Percentiles rank a stretch among this genome's conserved stretches.
Conservation (phyloP, 1,140 invertebrate species). For the Drosophila insularis region DNA sequence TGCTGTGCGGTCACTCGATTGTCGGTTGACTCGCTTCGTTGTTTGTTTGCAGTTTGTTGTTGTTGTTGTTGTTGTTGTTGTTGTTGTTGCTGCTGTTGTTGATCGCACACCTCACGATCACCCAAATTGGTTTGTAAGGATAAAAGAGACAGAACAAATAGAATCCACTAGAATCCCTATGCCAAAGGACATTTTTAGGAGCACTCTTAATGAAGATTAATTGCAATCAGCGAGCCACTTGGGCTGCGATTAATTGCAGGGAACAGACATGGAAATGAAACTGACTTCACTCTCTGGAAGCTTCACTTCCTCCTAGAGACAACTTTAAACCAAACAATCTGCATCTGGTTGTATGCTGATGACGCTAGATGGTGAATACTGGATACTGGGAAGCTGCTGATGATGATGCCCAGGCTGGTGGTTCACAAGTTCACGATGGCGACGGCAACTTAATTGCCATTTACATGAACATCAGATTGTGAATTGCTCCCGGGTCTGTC, state of each 20-base stretch:
- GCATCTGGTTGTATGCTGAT: constrained; percentile 11
- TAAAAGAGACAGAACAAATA: constrained; percentile 23
- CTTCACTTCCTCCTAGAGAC: constrained; percentile 55
- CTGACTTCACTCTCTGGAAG: constrained; percentile 13
- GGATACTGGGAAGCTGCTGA: constrained; percentile 32
- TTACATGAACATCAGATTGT: constrained; percentile 63
- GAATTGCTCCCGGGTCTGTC: constrained; percentile 22
- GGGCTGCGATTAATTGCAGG: constrained; percentile 78
- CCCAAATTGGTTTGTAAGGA: constrained; percentile 79
- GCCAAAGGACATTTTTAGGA: constrained; percentile 49
- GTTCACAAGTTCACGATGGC: constrained; percentile 76
- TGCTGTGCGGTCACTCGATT: constrained; percentile 74
- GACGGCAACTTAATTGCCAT: constrained; percentile 80
- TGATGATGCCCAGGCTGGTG: constrained; percentile 48
- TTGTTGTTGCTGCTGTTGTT: constrained; percentile 32
- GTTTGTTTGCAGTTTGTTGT: constrained; percentile 32
- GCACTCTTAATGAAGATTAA: constrained; percentile 78
- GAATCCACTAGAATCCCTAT: constrained; percentile 33
- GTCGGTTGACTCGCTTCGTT: constrained; percentile 13
- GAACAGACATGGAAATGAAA: constrained; percentile 68
- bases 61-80: constrained; percentile 37
- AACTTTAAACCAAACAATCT: constrained; percentile 22
- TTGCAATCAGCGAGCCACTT: constrained; percentile 81
- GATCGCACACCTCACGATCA: constrained; percentile 66
- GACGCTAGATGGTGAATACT: constrained; percentile 11